Base-by-base conservation (phyloP, 2,888 invertebrate genomes). In the Patella ulyssiponensis region DNA sequence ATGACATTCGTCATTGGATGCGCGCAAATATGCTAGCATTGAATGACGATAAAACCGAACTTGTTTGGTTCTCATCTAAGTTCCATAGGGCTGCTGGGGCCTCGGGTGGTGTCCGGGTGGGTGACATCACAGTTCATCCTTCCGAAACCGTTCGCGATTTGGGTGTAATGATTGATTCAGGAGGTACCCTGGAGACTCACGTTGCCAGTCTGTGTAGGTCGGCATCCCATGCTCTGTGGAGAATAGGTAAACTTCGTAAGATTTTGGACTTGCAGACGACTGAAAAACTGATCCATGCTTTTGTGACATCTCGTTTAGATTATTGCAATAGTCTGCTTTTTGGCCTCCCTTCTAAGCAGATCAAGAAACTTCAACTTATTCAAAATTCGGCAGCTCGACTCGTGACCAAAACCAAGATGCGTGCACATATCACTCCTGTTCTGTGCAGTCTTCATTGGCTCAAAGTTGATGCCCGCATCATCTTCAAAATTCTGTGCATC, bases 31-130 rank as follows among this genome's bases (percentile, higher is more conserved):
- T 64, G n/a, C n/a, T 64, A 20, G 20, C n/a, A 20, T 20, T 64
- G n/a, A 64, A 64, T 64, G 64, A 64, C 20, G 64, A 64, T 14
- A 20, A 64, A 64, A 64, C 64, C n/a, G 64, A 64, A 64, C 20
- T 20, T 20, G n/a, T 20, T 20, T 20, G n/a, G n/a, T 20, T 64
- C 20, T n/a, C n/a, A 20, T 64, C 64, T 20, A 64, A 64, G 44
- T 44, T 9, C 44, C 7, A 44, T 7, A 44, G 44, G 44, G 44
- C 44, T 44, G 44, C 44, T 7, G 44, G 44, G 44, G 44, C 27
- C 27, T 27, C 27, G 27, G n/a, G 1, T 27, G 27, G 27, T 27
- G 44, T 44, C 9, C 44, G 44, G 44, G 44, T 44, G 9, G 44
- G 44, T 44, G 44, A 44, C 44, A 44, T 44, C 44, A 44, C 44